phyloP scores from a whole-genome alignment of 2,113 vertebrate genomes.

The Melanotaenia duboulayi region DNA sequence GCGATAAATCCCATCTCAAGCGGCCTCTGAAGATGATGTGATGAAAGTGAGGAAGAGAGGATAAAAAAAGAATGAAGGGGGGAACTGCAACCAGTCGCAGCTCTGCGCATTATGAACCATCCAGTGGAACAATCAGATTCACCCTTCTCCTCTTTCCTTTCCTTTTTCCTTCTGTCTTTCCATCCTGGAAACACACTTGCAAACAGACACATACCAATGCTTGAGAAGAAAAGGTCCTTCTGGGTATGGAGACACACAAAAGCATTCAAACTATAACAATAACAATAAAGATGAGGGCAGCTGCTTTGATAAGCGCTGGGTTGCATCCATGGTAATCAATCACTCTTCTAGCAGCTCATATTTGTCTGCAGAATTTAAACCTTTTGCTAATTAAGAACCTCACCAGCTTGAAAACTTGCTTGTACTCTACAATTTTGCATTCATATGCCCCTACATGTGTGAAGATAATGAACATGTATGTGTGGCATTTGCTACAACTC shows the following conservation, averaged over 20 bases:
- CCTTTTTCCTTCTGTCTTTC: constrained; percentile 37
- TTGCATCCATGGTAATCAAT: constrained; percentile 54
- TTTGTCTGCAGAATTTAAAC: constrained; percentile 36
- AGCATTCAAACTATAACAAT: constrained; percentile 1
- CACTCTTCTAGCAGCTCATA: constrained; percentile 35
- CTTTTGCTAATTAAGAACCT: constrained; percentile 58
- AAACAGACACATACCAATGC: constrained; percentile 29
- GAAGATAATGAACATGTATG: constrained; percentile 6
- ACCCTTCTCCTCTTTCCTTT: constrained; percentile 33
- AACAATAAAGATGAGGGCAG: constrained; percentile 23
- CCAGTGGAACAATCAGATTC: constrained; percentile 80
- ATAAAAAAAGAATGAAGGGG: constrained; percentile 67
- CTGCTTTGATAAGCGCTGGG: constrained; percentile 30
- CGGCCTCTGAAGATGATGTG: constrained; percentile 78
- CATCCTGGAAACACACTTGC: constrained; percentile 46
- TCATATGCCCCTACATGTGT: constrained; percentile 3
- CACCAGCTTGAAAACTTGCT: constrained; percentile 19
- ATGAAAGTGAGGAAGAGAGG: constrained; percentile 75
- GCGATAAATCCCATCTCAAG: constrained; percentile 78
- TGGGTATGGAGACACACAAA: constrained; percentile 11
- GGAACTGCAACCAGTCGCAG: constrained; percentile 65
- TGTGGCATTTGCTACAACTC: constrained; percentile 38
- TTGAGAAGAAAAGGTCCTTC: constrained; percentile 28
- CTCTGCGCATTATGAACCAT: constrained; percentile 74
- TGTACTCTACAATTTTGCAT: constrained; percentile 50